These are phyloP conservation scores for Myotis vivesi DNA, from an alignment of 2,797 vertebrate genomes.

Conservation along the genomic window DNA sequence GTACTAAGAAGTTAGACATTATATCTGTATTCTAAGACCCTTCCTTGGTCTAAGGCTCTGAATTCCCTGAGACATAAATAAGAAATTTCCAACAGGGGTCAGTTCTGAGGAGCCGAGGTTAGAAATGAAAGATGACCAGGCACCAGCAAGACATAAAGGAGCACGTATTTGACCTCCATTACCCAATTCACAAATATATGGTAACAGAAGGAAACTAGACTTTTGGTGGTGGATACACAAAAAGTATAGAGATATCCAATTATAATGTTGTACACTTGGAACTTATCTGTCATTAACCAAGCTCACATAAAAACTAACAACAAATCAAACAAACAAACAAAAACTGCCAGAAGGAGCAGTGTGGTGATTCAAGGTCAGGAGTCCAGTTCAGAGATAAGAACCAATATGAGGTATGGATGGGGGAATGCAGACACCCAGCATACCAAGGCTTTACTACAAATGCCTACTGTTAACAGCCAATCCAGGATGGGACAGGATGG, in stretches of 20 bases:
- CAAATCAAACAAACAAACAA: not conserved
- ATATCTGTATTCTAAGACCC: not conserved
- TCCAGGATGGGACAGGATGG: too few species aligned
- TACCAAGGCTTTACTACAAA: not conserved
- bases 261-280: not conserved
- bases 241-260: not conserved
- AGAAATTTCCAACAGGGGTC: not conserved
- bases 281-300: not conserved
- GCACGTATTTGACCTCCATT: not conserved
- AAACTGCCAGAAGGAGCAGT: not conserved
- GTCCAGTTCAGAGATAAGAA: not conserved
- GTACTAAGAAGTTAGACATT: not conserved
- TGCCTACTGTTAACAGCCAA: not conserved
- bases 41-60: not conserved
- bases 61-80: not conserved
- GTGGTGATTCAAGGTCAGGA: not conserved
- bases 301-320: not conserved
- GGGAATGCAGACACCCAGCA: not conserved
- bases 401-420: not conserved
- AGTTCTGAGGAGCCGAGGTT: not conserved
- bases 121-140: not conserved
- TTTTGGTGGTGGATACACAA: not conserved
- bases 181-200: not conserved
- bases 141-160: not conserved
- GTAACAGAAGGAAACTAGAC: not conserved